These are phyloP conservation scores for Luperina testacea DNA, from an alignment of 2,888 invertebrate genomes.

Conservation along the genomic window DNA sequence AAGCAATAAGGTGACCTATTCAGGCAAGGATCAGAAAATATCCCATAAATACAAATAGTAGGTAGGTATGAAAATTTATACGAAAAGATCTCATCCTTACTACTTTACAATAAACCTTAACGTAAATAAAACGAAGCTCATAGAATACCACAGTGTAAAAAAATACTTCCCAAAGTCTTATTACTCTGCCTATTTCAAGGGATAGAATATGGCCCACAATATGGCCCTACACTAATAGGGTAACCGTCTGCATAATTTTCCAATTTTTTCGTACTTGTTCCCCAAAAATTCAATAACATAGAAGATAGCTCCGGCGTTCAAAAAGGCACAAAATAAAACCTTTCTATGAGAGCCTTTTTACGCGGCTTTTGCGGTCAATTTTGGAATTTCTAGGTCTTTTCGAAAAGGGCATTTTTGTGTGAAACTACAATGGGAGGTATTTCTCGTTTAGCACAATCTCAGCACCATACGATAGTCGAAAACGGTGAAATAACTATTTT, in stretches of 20 bases:
- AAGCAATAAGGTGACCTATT: background rate
- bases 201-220: slow-evolving; percentile 40
- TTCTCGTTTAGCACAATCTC: background rate
- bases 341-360: background rate
- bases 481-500: background rate
- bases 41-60: background rate
- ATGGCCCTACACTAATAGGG: slow-evolving; percentile 21
- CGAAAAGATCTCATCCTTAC: background rate
- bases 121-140: background rate
- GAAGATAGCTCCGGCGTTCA: slow-evolving; percentile 16
- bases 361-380: background rate
- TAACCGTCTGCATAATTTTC: slow-evolving; percentile 53
- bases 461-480: background rate
- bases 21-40: background rate
- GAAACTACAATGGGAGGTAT: background rate
- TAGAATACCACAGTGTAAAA: slow-evolving; percentile 25
- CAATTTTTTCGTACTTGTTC: slow-evolving; percentile 21
- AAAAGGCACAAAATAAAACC: slow-evolving; percentile 26
- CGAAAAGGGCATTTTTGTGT: background rate
- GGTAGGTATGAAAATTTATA: background rate
- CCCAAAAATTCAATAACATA: slow-evolving; percentile 59
- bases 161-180: slow-evolving; percentile 29
- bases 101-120: slow-evolving; percentile 7
- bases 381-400: slow-evolving; percentile 5
- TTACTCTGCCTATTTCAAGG: slow-evolving; percentile 37